Evolutionary conservation across 1,140 invertebrate species (phyloP).

Genomic region (Brachystomella parvula): DNA sequence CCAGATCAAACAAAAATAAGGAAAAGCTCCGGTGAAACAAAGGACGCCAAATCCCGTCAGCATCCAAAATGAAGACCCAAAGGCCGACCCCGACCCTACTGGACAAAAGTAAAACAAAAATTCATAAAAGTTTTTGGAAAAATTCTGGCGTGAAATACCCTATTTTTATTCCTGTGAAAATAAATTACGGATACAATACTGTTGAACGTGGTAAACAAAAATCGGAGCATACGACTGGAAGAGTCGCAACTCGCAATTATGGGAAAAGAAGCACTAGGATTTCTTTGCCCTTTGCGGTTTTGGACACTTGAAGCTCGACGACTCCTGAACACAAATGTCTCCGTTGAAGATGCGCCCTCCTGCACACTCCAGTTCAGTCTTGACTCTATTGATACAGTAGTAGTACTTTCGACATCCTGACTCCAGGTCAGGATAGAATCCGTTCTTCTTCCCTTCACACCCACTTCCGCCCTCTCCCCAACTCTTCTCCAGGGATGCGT

Average conservation of each 20-base stretch:
- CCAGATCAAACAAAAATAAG: neutral
- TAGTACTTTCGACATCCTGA: constrained; percentile 51
- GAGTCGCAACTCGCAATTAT: no score
- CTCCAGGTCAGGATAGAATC: constrained; percentile 49
- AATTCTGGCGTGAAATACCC: neutral
- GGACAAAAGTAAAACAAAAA: neutral
- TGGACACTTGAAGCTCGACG: constrained; percentile 30
- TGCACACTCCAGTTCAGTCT: constrained; percentile 41
- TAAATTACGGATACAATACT: neutral
- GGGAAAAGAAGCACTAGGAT: no score
- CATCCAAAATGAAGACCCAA: no score
- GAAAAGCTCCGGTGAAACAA: neutral
- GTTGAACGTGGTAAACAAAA: neutral
- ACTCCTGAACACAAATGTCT: constrained; percentile 39
- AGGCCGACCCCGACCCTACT: no score
- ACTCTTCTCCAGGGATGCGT: neutral
- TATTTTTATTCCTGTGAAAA: neutral
- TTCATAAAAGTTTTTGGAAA: neutral
- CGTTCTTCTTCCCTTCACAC: constrained; percentile 47
- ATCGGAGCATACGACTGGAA: no score
- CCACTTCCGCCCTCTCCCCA: constrained; percentile 41
- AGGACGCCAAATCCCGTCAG: no score
- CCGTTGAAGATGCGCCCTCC: constrained; percentile 42
- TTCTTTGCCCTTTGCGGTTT: neutral
- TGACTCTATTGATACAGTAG: constrained; percentile 49